Percentiles rank a stretch among this genome's conserved stretches.
Evolutionary conservation across 2,888 invertebrate species (phyloP).

Genomic region (Lymantria dispar): DNA sequence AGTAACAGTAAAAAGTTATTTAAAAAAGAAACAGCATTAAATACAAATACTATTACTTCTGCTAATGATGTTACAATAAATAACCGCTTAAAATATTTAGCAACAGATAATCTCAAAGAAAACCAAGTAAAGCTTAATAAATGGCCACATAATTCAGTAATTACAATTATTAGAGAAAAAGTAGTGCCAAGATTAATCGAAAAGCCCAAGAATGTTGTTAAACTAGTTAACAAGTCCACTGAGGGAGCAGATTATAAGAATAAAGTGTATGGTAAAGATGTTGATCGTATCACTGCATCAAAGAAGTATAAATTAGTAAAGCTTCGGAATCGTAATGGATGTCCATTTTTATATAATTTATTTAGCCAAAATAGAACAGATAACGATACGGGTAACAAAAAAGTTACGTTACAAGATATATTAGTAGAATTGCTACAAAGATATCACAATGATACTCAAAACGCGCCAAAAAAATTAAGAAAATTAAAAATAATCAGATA

Average conservation of each 20-base stretch:
- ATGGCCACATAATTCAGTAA: constrained; percentile 26
- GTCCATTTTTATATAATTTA: constrained; percentile 11
- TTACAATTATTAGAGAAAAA: constrained; percentile 23
- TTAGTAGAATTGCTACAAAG: constrained; percentile 23
- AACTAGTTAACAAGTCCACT: constrained; percentile 8
- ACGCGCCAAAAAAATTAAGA: constrained; percentile 19
- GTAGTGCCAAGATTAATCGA: background rate
- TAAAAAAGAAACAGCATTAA: background rate
- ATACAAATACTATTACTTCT: background rate
- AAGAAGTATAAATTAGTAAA: constrained; percentile 34
- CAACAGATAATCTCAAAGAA: constrained; percentile 3
- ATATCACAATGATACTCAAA: constrained; percentile 12
- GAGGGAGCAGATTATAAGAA: constrained; percentile 1
- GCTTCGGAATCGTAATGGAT: constrained; percentile 20
- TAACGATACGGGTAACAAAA: constrained; percentile 12
- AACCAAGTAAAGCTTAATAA: constrained; percentile 33
- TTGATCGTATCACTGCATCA: constrained; percentile 17
- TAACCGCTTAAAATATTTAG: constrained; percentile 1
- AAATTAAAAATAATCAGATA: constrained; percentile 44
- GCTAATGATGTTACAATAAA: background rate
- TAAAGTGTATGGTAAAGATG: constrained; percentile 16
- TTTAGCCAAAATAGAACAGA: constrained; percentile 4
- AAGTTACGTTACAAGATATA: constrained; percentile 23
- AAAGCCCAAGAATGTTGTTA: constrained; percentile 5
- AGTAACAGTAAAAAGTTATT: background rate